Conservation (phyloP, 2,888 invertebrate genomes). For the Pycnomerus fuliginosus region DNA sequence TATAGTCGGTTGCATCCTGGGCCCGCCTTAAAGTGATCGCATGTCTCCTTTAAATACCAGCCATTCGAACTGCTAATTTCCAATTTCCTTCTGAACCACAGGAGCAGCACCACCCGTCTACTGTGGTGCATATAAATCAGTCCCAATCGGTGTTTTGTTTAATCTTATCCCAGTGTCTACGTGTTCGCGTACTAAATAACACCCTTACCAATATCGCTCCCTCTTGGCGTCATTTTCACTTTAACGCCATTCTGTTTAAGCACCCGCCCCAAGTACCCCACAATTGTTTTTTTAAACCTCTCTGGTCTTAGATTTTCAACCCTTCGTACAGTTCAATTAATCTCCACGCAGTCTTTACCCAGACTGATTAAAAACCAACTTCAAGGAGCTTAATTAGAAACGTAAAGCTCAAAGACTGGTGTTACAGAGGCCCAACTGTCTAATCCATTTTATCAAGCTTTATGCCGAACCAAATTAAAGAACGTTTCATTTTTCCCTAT, state of each 20-base stretch:
- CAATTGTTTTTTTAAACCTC: background rate
- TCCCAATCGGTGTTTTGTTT: slow-evolving; percentile 38
- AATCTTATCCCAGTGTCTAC: slow-evolving; percentile 32
- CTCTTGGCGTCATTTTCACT: slow-evolving; percentile 33
- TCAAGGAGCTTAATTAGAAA: slow-evolving; percentile 10
- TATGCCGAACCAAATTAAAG: slow-evolving; percentile 2
- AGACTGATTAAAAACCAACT: slow-evolving; percentile 9
- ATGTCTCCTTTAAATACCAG: slow-evolving; percentile 11
- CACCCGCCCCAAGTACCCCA: background rate
- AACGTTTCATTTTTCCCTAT: slow-evolving; percentile 3
- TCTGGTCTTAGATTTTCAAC: background rate
- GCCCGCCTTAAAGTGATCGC: too few relatives aligned
- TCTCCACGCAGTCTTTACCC: background rate
- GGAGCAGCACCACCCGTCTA: slow-evolving; percentile 25
- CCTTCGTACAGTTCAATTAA: slow-evolving; percentile 1
- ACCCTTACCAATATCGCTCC: too few relatives aligned
- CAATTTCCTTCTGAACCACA: slow-evolving; percentile 35
- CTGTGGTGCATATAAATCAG: slow-evolving; percentile 36
- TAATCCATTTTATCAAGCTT: slow-evolving; percentile 11
- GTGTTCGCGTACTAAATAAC: slow-evolving; percentile 36
- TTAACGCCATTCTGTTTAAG: slow-evolving; percentile 27
- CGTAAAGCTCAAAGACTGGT: slow-evolving; percentile 8
- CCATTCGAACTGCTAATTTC: slow-evolving; percentile 24
- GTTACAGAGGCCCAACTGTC: slow-evolving; percentile 1
- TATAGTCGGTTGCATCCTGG: too few relatives aligned